These are phyloP conservation scores for Erebia epiphron DNA, from an alignment of 2,888 invertebrate species.

Conservation along the genomic window DNA sequence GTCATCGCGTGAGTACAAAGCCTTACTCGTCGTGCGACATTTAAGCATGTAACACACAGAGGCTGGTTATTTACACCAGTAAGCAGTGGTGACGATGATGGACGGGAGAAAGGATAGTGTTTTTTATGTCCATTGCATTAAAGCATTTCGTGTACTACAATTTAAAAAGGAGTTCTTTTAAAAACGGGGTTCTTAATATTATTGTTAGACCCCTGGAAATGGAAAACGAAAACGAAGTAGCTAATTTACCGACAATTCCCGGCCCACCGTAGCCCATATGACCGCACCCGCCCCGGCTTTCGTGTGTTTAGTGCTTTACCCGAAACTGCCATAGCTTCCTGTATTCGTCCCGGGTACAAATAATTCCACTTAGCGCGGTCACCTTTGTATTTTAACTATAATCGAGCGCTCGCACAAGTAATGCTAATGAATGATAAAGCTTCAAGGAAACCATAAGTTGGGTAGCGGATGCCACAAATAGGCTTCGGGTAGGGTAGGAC, in stretches of 20 bases:
- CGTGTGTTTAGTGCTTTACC: constrained; percentile 9
- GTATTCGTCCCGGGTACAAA: constrained; percentile 57
- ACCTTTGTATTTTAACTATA: constrained; percentile 50
- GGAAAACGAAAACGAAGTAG: no score
- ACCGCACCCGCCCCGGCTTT: background rate
- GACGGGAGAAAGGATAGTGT: no score
- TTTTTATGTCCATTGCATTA: no score
- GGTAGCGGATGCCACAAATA: constrained; percentile 21
- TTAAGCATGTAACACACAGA: background rate
- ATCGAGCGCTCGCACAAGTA: constrained; percentile 48
- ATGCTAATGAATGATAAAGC: constrained; percentile 39
- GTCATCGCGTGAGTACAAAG: background rate
- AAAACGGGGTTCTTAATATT: no score
- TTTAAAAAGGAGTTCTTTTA: no score
- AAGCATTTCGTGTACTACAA: no score
- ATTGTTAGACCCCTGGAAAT: no score
- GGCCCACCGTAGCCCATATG: no score
- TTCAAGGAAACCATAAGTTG: constrained; percentile 38
- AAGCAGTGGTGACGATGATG: no score
- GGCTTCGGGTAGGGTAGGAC: background rate
- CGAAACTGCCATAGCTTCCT: constrained; percentile 56
- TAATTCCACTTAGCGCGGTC: constrained; percentile 62
- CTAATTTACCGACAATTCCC: no score
- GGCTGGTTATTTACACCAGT: no score
- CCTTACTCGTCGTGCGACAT: background rate